phyloP scores from a whole-genome alignment of 2,113 vertebrate species.

The Patagioenas fasciata region DNA sequence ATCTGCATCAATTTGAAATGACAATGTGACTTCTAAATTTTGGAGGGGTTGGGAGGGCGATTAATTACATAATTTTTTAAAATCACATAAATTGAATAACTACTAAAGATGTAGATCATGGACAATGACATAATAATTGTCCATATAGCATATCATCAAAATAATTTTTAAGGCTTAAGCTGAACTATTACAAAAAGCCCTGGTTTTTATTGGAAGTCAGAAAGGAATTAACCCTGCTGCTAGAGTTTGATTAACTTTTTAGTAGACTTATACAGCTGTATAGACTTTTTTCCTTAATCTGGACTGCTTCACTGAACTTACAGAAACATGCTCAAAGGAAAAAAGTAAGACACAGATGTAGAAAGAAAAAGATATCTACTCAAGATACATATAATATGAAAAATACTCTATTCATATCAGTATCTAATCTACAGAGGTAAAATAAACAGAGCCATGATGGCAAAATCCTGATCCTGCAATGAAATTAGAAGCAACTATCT shows the following conservation, averaged over 20 bases:
- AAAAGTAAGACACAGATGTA: not conserved
- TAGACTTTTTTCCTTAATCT: not conserved
- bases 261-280: not conserved
- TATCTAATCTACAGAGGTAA: not conserved
- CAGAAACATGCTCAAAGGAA: not conserved
- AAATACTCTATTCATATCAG: not conserved
- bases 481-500: not conserved
- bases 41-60: rapidly evolving
- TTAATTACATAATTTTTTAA: not conserved
- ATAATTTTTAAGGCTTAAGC: not conserved
- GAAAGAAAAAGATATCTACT: not conserved
- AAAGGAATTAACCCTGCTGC: not conserved
- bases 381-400: not conserved
- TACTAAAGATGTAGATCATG: not conserved
- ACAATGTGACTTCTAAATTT: not conserved
- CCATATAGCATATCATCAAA: not conserved
- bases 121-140: not conserved
- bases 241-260: not conserved
- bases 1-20: not conserved
- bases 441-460: not conserved
- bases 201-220: not conserved
- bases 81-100: not conserved
- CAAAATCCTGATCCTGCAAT: not conserved
- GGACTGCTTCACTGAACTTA: not conserved
- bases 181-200: not conserved